Conservation (phyloP, 2,888 invertebrate species). For the Galerucella nymphaeae region DNA sequence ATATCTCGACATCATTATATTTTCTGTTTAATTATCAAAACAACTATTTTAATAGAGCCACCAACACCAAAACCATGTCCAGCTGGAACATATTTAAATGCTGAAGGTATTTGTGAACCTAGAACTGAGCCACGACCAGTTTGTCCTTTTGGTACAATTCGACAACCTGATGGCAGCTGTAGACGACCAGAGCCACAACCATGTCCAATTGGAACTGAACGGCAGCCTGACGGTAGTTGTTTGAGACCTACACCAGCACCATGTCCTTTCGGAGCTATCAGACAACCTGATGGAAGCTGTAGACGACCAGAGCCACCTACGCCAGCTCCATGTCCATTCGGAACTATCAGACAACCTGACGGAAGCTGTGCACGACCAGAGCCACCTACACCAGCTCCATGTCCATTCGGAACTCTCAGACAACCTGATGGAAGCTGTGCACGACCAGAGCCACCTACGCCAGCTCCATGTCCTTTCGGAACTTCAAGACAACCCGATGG, state of each 20-base stretch:
- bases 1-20: no score
- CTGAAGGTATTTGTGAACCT: conserved; percentile 35
- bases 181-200: conserved; percentile 29
- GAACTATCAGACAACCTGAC: conserved; percentile 27
- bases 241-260: conserved; percentile 30
- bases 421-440: conserved; percentile 32
- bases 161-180: conserved; percentile 33
- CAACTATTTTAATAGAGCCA: conserved; percentile 4
- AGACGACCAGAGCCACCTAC: conserved; percentile 26
- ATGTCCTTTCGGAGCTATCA: conserved; percentile 37
- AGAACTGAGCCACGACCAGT: conserved; percentile 28
- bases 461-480: conserved; percentile 39
- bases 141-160: conserved; percentile 40
- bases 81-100: conserved; percentile 39
- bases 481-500: conserved; percentile 31
- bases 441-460: conserved; percentile 28
- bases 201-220: conserved; percentile 34
- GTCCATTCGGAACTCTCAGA: conserved; percentile 36
- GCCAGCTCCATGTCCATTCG: conserved; percentile 35
- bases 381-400: conserved; percentile 29
- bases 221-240: conserved; percentile 34
- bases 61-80: conserved; percentile 35
- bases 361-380: conserved; percentile 37
- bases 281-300: conserved; percentile 33
- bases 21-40: no score